Evolutionary conservation across 2,888 invertebrate species (phyloP).

Genomic region (Sesia apiformis): DNA sequence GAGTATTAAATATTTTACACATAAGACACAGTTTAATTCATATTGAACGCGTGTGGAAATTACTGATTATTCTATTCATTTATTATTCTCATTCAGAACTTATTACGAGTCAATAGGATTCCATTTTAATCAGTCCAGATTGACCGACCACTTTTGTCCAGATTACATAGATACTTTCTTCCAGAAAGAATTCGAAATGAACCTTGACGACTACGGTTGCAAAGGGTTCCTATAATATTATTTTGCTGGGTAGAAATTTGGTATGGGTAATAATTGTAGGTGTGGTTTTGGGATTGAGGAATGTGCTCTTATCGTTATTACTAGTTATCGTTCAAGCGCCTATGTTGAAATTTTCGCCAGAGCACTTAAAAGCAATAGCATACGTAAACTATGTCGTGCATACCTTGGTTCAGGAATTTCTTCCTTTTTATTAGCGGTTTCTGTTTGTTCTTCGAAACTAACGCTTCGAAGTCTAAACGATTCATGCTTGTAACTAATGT

Average conservation of each 20-base stretch:
- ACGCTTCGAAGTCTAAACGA: slow-evolving; percentile 84
- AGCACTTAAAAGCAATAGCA: background rate
- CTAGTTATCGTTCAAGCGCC: background rate
- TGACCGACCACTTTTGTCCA: no score
- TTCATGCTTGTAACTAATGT: slow-evolving; percentile 81
- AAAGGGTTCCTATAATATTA: no score
- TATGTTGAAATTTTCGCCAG: background rate
- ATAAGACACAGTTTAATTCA: no score
- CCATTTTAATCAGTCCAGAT: no score
- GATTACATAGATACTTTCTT: no score
- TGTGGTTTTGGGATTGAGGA: background rate
- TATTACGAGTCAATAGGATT: no score
- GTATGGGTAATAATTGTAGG: slow-evolving; percentile 6
- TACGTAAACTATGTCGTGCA: slow-evolving; percentile 20
- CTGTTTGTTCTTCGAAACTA: slow-evolving; percentile 78
- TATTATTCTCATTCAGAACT: no score
- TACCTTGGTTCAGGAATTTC: slow-evolving; percentile 52
- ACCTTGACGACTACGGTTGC: no score
- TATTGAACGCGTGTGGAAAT: no score
- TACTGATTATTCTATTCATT: no score
- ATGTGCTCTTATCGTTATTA: background rate
- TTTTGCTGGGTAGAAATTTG: slow-evolving; percentile 1
- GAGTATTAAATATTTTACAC: no score
- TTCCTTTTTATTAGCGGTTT: slow-evolving; percentile 45
- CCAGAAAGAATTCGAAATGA: background rate